Evolutionary conservation across 1,140 invertebrate species (phyloP), one percentile per base, ranked within the genome.

Genomic region (Tenebrio molitor): DNA sequence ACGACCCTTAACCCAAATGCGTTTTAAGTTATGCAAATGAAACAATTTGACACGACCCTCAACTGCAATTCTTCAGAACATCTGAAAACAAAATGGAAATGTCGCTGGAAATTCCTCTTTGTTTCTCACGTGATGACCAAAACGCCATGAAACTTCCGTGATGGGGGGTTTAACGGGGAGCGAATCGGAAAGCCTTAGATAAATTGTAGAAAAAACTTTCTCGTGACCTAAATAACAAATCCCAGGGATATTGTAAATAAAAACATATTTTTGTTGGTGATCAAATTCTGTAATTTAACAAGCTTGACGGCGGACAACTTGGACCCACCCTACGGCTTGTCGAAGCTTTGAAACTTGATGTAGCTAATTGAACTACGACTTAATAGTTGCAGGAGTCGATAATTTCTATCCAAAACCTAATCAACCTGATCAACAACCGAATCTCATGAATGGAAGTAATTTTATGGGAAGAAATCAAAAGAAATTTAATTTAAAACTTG

Each of bases 401-500:
- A n/a, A n/a, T n/a, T n/a, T n/a, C n/a, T n/a, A n/a, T n/a, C n/a
- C n/a, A n/a, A n/a, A n/a, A n/a, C n/a, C n/a, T n/a, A n/a, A n/a
- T n/a, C n/a, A n/a, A n/a, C n/a, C n/a, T n/a, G n/a, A n/a, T n/a
- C n/a, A n/a, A n/a, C n/a, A n/a, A n/a, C n/a, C n/a, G n/a, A n/a
- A n/a, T n/a, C n/a, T n/a, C n/a, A n/a, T n/a, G n/a, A n/a, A n/a
- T n/a, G n/a, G n/a, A n/a, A n/a, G n/a, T n/a, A 34, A 58, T 58
- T 58, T 58, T 29, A 29, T 1, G 8, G 3, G 25, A 29, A 29
- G 25, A 29, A 29, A 29, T 39, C 36, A 39, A 12, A 58, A 58
- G 19, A 58, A 58, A 58, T 25, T 58, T 58, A 25, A 58, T 58
- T 58, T 58, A 25, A 58, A 58, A 58, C 14, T n/a, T 21, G 19